A percentile compares a stretch with the other conserved stretches of the same genome.
Evolutionary conservation across 2,113 vertebrate genomes (phyloP).

Genomic region (Phasianus colchicus): DNA sequence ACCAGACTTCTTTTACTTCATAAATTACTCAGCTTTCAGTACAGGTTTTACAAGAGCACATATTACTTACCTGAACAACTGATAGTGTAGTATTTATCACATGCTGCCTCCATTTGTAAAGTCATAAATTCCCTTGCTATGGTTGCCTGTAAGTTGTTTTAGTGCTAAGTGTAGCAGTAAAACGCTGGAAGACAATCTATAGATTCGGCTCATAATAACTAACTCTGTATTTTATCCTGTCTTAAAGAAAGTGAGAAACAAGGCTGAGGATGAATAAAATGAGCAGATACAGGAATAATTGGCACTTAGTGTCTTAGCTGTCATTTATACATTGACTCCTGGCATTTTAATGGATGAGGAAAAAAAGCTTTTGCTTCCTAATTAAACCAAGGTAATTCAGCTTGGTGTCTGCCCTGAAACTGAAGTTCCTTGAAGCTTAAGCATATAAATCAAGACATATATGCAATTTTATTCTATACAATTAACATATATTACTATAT

Average conservation of each 20-base stretch:
- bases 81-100: conserved; percentile 57
- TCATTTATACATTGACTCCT: conserved; percentile 47
- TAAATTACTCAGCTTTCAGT: conserved; percentile 70
- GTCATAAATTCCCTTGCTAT: conserved; percentile 55
- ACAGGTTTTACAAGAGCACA: conserved; percentile 39
- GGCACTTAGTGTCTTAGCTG: conserved; percentile 64
- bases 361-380: conserved; percentile 36
- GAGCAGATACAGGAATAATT: conserved; percentile 49
- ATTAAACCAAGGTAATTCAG: background rate
- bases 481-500: background rate
- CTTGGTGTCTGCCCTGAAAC: background rate
- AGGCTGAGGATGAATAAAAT: conserved; percentile 34
- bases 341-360: conserved; percentile 49
- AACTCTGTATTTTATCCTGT: conserved; percentile 48
- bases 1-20: conserved; percentile 67
- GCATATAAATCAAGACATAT: background rate
- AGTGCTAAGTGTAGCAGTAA: conserved; percentile 45
- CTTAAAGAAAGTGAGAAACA: conserved; percentile 59
- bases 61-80: conserved; percentile 61
- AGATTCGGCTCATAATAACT: conserved; percentile 42
- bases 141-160: conserved; percentile 41
- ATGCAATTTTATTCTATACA: background rate
- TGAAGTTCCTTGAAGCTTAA: background rate
- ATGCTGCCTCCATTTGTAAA: conserved; percentile 54
- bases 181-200: conserved; percentile 46